Evolutionary conservation across 1,140 invertebrate genomes (phyloP), one percentile per base, ranked within the genome.

Genomic region (Scaptomyza graminum): DNA sequence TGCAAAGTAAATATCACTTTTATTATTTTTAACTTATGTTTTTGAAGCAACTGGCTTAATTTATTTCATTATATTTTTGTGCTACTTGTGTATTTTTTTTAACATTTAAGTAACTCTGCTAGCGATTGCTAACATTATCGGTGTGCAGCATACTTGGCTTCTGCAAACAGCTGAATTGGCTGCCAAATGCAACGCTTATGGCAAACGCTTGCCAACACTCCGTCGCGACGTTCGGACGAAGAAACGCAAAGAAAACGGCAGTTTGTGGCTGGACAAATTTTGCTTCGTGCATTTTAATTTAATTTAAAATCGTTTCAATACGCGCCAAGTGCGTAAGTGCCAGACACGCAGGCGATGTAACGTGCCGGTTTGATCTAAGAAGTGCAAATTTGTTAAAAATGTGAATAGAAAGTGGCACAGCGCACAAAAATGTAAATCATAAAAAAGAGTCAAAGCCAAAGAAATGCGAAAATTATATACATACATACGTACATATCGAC

Each of bases 201-300:
- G 11, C 11, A 4, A 37, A 8, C 61, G 61, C 25, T 71, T 57
- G 62, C 61, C 62, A 65, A 71, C 68, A 65, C 68, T 65, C 44
- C 52, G 62, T 71, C 62, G 68, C 68, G 68, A 71, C 51, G 67
- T 70, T 70, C 61, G 67, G 67, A 44, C 67, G 44, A 64, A 70
- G 67, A 70, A 64, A 70, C 68, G 68, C 68, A 64, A 65, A 65
- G 68, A 71, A 64, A 71, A 65, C 68, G 68, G 68, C 61, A 71
- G 68, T 71, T 71, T 55, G 62, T 56, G 57, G 52, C 61, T 71
- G 61, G 68, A 60, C 37, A 52, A 65, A 52, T 52, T 50, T 66
- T 66, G 37, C 54, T 66, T 49, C 54, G 68, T 71, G 62, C 51
- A 71, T 59, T 71, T 71, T 54, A 71, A 65, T 71, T 66, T 52